Base-by-base conservation (phyloP, 1,140 invertebrate genomes). In the Euwallacea similis region DNA sequence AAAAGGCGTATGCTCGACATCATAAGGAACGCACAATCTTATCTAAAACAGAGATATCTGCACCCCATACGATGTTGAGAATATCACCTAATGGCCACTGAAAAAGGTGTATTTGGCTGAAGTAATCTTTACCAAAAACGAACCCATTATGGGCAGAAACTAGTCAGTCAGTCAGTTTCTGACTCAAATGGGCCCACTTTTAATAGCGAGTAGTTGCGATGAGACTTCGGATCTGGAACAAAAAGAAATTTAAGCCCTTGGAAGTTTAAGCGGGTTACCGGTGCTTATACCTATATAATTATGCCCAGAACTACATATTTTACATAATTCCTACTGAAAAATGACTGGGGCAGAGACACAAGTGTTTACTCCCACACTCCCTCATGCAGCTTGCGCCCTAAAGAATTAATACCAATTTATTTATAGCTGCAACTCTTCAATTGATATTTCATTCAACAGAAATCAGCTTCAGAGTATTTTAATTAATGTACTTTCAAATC, bases 91-190 rank as follows among this genome's bases (percentile, higher is more conserved):
- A 44, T 42, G 13, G 11, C 43, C 53, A n/a, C 13, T 42, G 21
- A 66, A 9, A 42, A 7, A 8, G 43, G 7, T 55, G 33, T 9
- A 55, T 0, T n/a, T 21, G 10, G 11, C 10, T 9, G 54, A 56
- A 56, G 15, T 42, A 2, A 42, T 42, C 33, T 54, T 43, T 44
- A 62, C 13, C 16, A 62, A 66, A 71, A 76, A 76, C 76, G 75
- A 79, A 81, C 79, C 80, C 80, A 78, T 79, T 76, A 75, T 64
- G 77, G 80, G 80, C 80, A 81, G 80, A 81, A 81, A 81, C 78
- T 80, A 53, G 70, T 77, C 65, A 42, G 73, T 75, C 77, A 59
- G 44, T 75, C 75, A 81, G 78, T 76, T 79, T 78, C 76, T 74
- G 74, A 74, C 79, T 63, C 66, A 74, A 73, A 74, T 74, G 74